A percentile compares a stretch with the other conserved stretches of the same genome.
These are phyloP conservation scores for Chunga burmeisteri DNA, from an alignment of 2,113 vertebrate genomes.

Conservation along the genomic window DNA sequence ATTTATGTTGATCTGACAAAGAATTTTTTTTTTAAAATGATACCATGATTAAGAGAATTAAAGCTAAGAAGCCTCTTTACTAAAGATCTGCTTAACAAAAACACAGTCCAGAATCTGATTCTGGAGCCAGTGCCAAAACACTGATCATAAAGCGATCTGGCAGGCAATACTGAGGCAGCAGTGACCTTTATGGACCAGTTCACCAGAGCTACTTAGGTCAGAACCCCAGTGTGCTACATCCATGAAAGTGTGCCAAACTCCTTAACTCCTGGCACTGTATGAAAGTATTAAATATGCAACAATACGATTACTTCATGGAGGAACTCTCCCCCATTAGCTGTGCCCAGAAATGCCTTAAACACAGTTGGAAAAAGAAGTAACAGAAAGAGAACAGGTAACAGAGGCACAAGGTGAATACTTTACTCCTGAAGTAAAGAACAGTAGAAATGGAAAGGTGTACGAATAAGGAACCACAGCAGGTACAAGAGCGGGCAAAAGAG, in stretches of 20 bases:
- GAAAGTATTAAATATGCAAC: not conserved
- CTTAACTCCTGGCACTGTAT: rapidly evolving
- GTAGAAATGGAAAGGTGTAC: rapidly evolving
- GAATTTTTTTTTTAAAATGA: rapidly evolving
- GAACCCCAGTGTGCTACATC: not conserved
- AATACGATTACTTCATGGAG: rapidly evolving
- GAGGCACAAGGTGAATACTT: not conserved
- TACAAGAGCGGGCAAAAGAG: rapidly evolving
- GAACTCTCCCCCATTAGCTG: not conserved
- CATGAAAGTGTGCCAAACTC: not conserved
- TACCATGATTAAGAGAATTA: not conserved
- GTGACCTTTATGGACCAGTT: not conserved
- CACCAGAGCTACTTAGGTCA: not conserved
- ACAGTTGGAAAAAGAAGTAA: not conserved
- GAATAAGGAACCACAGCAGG: no score
- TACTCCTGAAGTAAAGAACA: not conserved
- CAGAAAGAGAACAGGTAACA: no score
- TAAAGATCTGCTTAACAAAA: not conserved
- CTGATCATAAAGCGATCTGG: not conserved
- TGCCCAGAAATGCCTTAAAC: not conserved
- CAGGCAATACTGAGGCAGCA: rapidly evolving
- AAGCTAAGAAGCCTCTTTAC: not conserved
- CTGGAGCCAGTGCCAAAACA: not conserved
- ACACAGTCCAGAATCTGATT: not conserved
- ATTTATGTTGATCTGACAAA: not conserved